Evolutionary conservation across 2,113 vertebrate genomes (phyloP), one percentile per base, ranked within the genome.

Genomic region (Dromaius novaehollandiae): DNA sequence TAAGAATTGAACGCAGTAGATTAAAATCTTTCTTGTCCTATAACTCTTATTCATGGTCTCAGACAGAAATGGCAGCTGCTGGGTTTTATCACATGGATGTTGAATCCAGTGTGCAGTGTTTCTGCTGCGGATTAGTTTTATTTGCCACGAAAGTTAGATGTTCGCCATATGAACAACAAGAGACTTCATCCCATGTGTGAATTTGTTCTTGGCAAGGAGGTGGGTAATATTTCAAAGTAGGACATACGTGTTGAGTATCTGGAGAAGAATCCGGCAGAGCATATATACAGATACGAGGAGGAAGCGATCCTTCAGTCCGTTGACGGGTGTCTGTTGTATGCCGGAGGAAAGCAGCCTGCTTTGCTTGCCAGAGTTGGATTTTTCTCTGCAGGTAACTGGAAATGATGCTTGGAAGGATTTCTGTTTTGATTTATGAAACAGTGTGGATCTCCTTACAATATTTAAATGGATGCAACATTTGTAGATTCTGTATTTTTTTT

Each of bases 51-150:
- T 88, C 88, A 4, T 92, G 88, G 88, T 56, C 88, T 22, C 86
- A 87, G 22, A 53, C 65, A 40, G 95, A 97, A 85, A 64, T 93
- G 82, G 90, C 88, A 32, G 58, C 65, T 36, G 85, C 73, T 20
- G 95, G 94, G 12, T 95, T 97, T 73, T 95, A 61, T 30, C 19
- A 51, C 55, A 96, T 26, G 0, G 26, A 38, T 15, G 32, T 92
- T 34, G 81, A 90, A 48, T 25, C 56, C 30, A 70, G 75, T 2
- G 9, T 82, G 32, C 86, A 92, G 40, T 96, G 92, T 34, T 94
- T 90, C 78, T 96, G 86, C 82, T 95, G 92, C 58, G 90, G 90
- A 21, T 61, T 94, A 7, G 70, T 95, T 51, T 56, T 97, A 42
- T 89, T 85, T 34, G 21, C 34, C 22, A 71, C 14, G 1, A 56